Base-by-base conservation (phyloP, 2,797 vertebrate species). In the Lagodon rhomboides region DNA sequence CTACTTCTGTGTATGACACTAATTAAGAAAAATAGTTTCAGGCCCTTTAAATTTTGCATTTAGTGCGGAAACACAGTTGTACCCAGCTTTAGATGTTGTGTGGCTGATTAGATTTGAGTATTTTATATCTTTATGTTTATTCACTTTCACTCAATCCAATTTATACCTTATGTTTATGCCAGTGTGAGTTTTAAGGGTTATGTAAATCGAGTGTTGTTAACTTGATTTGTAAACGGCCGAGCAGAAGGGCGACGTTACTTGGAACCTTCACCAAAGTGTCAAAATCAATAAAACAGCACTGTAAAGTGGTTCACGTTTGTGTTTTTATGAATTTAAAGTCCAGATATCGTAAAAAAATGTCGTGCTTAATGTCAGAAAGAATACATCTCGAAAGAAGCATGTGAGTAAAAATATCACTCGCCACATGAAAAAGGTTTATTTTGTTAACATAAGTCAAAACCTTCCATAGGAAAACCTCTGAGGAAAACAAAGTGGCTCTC, bases 361-460 rank as follows among this genome's bases (percentile, higher is more conserved):
- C 11, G 38, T 11, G 38, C 11, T 38, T 11, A 38, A 38, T 11
- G 38, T 38, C 38, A 10, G 38, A 38, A 38, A 38, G 11, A 38
- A 38, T 38, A 11, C 3, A 53, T 68, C 54, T 73, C 38, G 34
- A 20, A 63, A 44, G 60, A 66, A 77, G 66, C 66, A 73, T 53
- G 56, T 68, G 61, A 80, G 17, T 30, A 20, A 20, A 20, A 69
- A 27, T 65, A 53, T 66, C 22, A 18, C n/a, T 68, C 20, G 25
- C 65, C 77, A 67, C 82, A 89, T 87, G 72, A 87, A 79, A 80
- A 89, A 85, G 67, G 89, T 89, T 58, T 71, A 69, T 79, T 86
- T 70, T 80, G 83, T 80, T 80, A 67, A 54, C 51, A 18, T 18
- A 74, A 85, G 77, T 83, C 79, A 84, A 38, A 84, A 86, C 55